These are phyloP conservation scores for Actinia tenebrosa DNA, from an alignment of 64 coral and sea anemone species.

Conservation along the genomic window DNA sequence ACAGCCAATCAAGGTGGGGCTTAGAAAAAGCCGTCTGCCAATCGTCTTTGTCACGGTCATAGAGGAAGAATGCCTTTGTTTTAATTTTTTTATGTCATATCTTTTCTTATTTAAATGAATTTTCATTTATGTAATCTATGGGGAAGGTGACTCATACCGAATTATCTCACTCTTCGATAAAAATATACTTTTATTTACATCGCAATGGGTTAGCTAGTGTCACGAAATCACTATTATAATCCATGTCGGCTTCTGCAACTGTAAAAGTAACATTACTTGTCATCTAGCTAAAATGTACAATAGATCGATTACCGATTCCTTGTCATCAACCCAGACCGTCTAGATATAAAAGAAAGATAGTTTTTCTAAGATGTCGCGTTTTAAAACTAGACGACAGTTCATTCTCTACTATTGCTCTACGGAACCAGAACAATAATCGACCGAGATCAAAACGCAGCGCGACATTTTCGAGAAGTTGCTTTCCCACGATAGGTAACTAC, in stretches of 20 bases:
- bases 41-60: slow-evolving; percentile 25
- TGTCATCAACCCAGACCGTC: background rate
- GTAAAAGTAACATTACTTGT: background rate
- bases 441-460: background rate
- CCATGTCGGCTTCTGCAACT: background rate
- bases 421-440: background rate
- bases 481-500: slow-evolving; percentile 12
- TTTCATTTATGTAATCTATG: background rate
- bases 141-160: background rate
- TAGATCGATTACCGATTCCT: background rate
- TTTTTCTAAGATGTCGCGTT: background rate
- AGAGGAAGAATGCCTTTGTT: slow-evolving; percentile 10
- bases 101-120: slow-evolving; percentile 7
- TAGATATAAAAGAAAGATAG: background rate
- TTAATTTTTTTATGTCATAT: background rate
- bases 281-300: slow-evolving; percentile 6
- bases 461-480: background rate
- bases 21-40: background rate
- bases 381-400: background rate
- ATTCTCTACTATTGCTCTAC: background rate
- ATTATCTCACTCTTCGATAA: background rate
- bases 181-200: background rate
- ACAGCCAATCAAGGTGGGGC: slow-evolving; percentile 19
- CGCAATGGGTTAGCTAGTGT: background rate
- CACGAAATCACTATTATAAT: background rate